A percentile compares a stretch with the other conserved stretches of the same genome.
phyloP scores from a whole-genome alignment of 2,888 invertebrate genomes.

The Linnaemya vulpina region DNA sequence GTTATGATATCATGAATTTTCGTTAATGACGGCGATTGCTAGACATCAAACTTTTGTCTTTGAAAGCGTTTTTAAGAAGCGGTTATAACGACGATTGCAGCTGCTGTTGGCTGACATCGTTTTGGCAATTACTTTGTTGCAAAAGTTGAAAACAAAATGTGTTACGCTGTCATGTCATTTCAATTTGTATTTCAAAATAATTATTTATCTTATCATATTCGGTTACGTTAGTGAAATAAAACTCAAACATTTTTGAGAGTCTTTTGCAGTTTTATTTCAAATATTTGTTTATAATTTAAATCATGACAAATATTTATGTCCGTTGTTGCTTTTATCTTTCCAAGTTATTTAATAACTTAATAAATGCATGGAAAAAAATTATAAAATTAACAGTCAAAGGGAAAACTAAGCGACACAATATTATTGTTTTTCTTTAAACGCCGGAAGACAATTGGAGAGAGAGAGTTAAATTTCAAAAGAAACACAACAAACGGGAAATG shows the following conservation, averaged over 20 bases:
- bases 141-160: background rate
- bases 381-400: background rate
- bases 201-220: constrained; percentile 4
- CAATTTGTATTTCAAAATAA: constrained; percentile 15
- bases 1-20: constrained; percentile 53
- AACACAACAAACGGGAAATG: background rate
- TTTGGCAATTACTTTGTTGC: constrained; percentile 13
- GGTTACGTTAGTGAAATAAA: background rate
- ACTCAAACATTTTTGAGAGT: background rate
- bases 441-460: background rate
- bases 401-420: constrained; percentile 21
- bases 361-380: constrained; percentile 1
- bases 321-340: background rate
- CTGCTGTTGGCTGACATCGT: background rate
- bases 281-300: background rate
- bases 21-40: constrained; percentile 1
- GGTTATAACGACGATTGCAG: background rate
- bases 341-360: constrained; percentile 17
- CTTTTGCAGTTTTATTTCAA: constrained; percentile 1
- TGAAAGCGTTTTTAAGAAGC: constrained; percentile 18
- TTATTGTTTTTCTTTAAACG: background rate
- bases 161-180: constrained; percentile 20
- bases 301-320: background rate
- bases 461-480: background rate
- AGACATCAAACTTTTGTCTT: background rate